Conservation (phyloP, 35 echinoderm and acorn worm genomes). For the Eucidaris tribuloides region DNA sequence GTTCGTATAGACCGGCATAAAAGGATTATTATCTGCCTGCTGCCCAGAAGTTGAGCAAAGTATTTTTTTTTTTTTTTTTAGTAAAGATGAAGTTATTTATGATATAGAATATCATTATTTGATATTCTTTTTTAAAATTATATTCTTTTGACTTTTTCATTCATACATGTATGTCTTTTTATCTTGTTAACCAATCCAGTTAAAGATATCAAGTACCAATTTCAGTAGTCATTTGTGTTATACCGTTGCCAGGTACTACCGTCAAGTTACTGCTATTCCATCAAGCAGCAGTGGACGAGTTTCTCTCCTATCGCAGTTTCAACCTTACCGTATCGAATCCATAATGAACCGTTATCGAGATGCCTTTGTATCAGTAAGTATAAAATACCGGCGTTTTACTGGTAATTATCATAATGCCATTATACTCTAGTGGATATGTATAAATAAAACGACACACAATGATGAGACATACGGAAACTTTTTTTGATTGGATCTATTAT, state of each 20-base stretch:
- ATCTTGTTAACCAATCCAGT: too few species aligned
- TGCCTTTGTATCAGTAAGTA: neutral
- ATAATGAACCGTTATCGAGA: neutral
- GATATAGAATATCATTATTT: too few species aligned
- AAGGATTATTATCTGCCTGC: too few species aligned
- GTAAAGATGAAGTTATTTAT: too few species aligned
- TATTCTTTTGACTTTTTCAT: neutral
- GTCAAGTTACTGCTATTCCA: neutral
- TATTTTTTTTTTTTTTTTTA: too few species aligned
- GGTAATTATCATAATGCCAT: too few species aligned
- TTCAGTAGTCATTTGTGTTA: too few species aligned
- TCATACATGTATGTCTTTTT: neutral
- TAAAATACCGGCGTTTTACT: too few species aligned
- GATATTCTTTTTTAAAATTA: too few species aligned
- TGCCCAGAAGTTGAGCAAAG: too few species aligned
- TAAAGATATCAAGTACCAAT: too few species aligned
- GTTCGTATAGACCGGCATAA: too few species aligned
- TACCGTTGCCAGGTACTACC: neutral
- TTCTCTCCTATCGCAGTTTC: neutral
- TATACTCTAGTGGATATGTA: neutral
- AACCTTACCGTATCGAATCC: neutral
- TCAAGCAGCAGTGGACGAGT: neutral
- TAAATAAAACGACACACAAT: neutral
- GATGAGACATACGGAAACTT: neutral
- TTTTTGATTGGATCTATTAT: neutral